phyloP scores from a whole-genome alignment of 1,140 invertebrate species.

The Bombyx mori region DNA sequence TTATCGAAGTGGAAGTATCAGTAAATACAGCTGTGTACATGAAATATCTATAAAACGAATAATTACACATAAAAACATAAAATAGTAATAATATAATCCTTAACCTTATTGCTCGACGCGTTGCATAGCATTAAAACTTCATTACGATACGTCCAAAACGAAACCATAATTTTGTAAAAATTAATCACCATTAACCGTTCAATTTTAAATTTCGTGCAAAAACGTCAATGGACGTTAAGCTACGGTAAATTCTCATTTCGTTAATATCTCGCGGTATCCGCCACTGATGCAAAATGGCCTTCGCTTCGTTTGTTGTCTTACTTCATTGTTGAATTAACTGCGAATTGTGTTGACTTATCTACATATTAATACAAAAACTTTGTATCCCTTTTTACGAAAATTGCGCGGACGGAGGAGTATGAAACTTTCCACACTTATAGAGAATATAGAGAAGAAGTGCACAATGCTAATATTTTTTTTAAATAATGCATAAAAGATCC shows the following conservation, averaged over 20 bases:
- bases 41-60: not conserved
- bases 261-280: not conserved
- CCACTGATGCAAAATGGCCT: not conserved
- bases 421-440: too few relatives aligned
- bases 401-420: too few relatives aligned
- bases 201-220: not conserved
- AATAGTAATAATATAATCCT: slow-evolving; percentile 7
- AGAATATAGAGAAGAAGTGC: too few relatives aligned
- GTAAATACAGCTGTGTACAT: not conserved
- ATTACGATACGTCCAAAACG: slow-evolving; percentile 2
- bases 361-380: too few relatives aligned
- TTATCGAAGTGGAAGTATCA: too few relatives aligned
- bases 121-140: slow-evolving; percentile 3
- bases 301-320: not conserved
- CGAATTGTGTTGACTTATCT: not conserved
- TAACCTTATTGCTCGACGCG: slow-evolving; percentile 11
- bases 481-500: too few relatives aligned
- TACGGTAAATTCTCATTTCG: not conserved
- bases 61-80: not conserved
- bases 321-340: slow-evolving; percentile 6
- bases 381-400: too few relatives aligned
- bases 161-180: slow-evolving; percentile 4
- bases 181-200: slow-evolving; percentile 3
- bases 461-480: too few relatives aligned
- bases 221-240: slow-evolving; percentile 3